Evolutionary conservation across 1,140 invertebrate species (phyloP).

Genomic region (Papilio aristodemus): DNA sequence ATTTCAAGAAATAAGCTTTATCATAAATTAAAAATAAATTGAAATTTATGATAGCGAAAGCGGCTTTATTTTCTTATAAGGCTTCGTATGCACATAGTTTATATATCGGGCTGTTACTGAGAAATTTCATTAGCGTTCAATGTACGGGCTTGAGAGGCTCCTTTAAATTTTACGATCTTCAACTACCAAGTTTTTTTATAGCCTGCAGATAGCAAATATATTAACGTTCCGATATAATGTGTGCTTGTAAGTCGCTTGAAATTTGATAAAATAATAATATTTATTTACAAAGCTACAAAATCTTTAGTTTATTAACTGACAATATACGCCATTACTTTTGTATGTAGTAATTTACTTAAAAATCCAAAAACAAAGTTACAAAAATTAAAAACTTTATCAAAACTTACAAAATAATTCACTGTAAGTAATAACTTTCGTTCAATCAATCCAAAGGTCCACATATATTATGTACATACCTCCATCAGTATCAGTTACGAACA

Average conservation of each 20-base stretch:
- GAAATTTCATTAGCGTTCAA: conserved; percentile 28
- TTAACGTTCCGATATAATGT: conserved; percentile 8
- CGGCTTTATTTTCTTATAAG: conserved; percentile 10
- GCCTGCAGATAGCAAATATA: conserved; percentile 4
- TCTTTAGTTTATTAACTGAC: too few species aligned
- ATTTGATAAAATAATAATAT: neutral
- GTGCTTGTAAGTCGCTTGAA: neutral
- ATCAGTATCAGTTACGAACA: neutral
- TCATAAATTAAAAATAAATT: neutral
- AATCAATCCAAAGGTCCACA: neutral
- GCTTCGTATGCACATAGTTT: conserved; percentile 9
- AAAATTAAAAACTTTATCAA: too few species aligned
- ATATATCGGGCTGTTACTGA: conserved; percentile 16
- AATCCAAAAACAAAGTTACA: too few species aligned
- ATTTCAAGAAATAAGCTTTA: too few species aligned
- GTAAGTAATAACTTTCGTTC: neutral
- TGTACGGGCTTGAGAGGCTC: conserved; percentile 16
- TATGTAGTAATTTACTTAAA: too few species aligned
- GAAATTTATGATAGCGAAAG: neutral
- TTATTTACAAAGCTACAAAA: too few species aligned
- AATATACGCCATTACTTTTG: too few species aligned
- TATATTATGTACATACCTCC: neutral
- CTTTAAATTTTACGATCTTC: conserved; percentile 27
- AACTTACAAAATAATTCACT: too few species aligned
- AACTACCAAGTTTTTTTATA: conserved; percentile 24